Base-by-base conservation (phyloP, 2,888 invertebrate species). In the Tupiocoris notatus region DNA sequence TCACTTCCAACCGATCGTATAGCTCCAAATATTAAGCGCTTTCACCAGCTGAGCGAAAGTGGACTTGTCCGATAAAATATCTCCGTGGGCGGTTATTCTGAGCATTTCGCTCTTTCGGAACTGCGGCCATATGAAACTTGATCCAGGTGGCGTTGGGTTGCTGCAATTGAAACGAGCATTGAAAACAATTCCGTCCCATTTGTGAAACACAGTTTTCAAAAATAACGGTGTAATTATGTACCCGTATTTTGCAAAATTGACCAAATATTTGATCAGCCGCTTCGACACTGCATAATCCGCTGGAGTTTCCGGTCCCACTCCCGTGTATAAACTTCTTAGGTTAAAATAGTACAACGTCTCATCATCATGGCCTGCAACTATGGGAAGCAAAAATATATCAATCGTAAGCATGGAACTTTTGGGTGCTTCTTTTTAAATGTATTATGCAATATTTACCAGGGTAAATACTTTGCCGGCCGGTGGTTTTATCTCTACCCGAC, bases 191-290 rank as follows among this genome's bases (percentile, higher is more conserved):
- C n/a, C n/a, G n/a, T n/a, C n/a, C n/a, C n/a, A n/a, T n/a, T n/a
- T n/a, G n/a, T n/a, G n/a, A n/a, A n/a, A n/a, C n/a, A n/a, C n/a
- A n/a, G n/a, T n/a, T n/a, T n/a, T n/a, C n/a, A n/a, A n/a, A n/a
- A n/a, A n/a, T n/a, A n/a, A n/a, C n/a, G n/a, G n/a, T n/a, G n/a
- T n/a, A n/a, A n/a, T n/a, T n/a, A n/a, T n/a, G n/a, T n/a, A 67
- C 67, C 56, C 67, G 57, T 67, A 67, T 9, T 67, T 56, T 0
- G 67, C 67, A 56, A 67, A 67, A 22, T 67, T 67, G 3, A 57
- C 57, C 21, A 67, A 21, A 21, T 67, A 67, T n/a, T 67, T 67
- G 67, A 67, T 67, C 56, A 67, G 2, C 57, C 57, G 39, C 57
- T 57, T 67, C 21, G 67, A 67, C 12, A 67, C 57, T n/a, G 2